Evolutionary conservation across 2,888 invertebrate species (phyloP).

Genomic region (Lepidocyrtinus sp.): DNA sequence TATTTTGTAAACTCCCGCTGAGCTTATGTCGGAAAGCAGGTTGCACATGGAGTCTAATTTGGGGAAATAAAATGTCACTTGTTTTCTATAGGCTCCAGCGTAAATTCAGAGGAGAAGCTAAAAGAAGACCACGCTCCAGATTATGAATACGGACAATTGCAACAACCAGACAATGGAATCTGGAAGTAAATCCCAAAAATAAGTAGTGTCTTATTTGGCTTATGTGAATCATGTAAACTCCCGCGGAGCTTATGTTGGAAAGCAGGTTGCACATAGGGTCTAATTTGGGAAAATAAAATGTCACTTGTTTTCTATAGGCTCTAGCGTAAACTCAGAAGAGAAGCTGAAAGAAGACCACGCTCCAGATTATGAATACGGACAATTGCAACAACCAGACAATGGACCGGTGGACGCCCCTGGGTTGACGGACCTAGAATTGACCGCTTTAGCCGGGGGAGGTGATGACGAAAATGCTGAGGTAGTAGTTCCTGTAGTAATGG

Average conservation of each 20-base stretch:
- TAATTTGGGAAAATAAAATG: slow-evolving; percentile 4
- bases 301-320: slow-evolving; percentile 28
- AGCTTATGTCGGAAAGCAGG: no score
- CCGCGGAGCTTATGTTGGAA: no score
- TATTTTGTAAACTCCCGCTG: no score
- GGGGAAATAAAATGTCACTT: background rate
- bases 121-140: slow-evolving; percentile 45
- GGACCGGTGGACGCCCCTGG: slow-evolving; percentile 35
- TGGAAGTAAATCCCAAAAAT: no score
- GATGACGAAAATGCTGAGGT: slow-evolving; percentile 44
- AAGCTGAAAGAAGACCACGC: slow-evolving; percentile 49
- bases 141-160: slow-evolving; percentile 45
- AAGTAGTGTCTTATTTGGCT: no score
- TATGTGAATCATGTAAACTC: no score
- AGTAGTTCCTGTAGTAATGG: slow-evolving; percentile 55
- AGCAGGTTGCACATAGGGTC: no score
- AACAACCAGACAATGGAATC: slow-evolving; percentile 37
- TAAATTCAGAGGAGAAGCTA: slow-evolving; percentile 62
- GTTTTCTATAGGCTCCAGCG: slow-evolving; percentile 47
- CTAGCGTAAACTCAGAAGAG: slow-evolving; percentile 62
- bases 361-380: slow-evolving; percentile 49
- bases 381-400: slow-evolving; percentile 32
- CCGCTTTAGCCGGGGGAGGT: slow-evolving; percentile 11
- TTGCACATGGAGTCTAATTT: no score
- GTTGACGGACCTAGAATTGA: slow-evolving; percentile 20